phyloP scores from a whole-genome alignment of 2,797 vertebrate species.

The Chelidonichthys spinosus region DNA sequence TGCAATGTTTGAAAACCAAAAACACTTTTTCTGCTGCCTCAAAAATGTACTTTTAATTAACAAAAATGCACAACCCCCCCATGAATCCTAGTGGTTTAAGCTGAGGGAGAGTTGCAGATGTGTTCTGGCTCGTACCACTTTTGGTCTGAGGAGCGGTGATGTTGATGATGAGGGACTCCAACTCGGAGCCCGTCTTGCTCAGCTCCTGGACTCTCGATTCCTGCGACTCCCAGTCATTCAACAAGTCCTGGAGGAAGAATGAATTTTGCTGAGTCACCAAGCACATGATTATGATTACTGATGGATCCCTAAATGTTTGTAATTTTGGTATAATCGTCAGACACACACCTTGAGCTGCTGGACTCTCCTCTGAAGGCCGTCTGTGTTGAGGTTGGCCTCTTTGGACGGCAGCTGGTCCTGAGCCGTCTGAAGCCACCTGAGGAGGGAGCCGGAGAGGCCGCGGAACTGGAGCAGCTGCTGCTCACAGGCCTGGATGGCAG shows the following conservation, averaged over 20 bases:
- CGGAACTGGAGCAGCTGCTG: slow-evolving; percentile 91
- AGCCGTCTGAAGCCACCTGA: slow-evolving; percentile 91
- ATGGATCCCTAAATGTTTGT: background rate
- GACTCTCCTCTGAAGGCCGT: slow-evolving; percentile 88
- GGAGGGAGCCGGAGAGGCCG: slow-evolving; percentile 86
- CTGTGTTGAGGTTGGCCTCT: slow-evolving; percentile 87
- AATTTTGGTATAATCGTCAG: too few relatives aligned
- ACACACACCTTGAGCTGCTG: slow-evolving; percentile 89
- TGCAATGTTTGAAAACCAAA: background rate
- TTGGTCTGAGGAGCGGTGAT: slow-evolving; percentile 91
- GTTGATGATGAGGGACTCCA: slow-evolving; percentile 92
- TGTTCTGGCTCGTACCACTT: slow-evolving; percentile 80
- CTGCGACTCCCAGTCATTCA: slow-evolving; percentile 90
- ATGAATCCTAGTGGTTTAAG: background rate
- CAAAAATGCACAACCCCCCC: background rate
- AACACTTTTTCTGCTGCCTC: background rate
- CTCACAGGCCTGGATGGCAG: slow-evolving; percentile 90
- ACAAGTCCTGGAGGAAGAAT: slow-evolving; percentile 83
- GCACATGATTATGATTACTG: background rate
- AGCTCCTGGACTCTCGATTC: slow-evolving; percentile 89
- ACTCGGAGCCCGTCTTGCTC: slow-evolving; percentile 87
- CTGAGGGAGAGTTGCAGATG: background rate
- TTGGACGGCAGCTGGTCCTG: slow-evolving; percentile 89
- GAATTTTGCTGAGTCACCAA: background rate
- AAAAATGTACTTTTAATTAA: background rate